Conservation (phyloP, 2,888 invertebrate species). For the Corbicula japonica region DNA sequence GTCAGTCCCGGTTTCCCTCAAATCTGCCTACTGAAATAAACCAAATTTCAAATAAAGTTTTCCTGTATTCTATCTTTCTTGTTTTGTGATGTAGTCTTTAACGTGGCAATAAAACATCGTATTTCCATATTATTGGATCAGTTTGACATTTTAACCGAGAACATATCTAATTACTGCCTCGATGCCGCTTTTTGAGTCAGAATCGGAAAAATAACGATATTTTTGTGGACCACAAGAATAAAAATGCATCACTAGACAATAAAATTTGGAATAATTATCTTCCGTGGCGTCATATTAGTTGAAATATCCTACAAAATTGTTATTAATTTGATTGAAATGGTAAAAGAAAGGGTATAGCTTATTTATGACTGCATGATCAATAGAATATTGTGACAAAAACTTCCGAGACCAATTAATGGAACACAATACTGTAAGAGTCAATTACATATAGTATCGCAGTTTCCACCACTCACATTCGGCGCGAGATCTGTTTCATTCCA, state of each 20-base stretch:
- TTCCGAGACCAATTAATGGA: no score
- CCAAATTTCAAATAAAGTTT: neutral
- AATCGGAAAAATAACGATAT: neutral
- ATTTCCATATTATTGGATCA: slow-evolving; percentile 18
- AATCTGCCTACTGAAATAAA: no score
- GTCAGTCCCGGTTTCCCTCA: no score
- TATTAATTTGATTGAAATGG: slow-evolving; percentile 15
- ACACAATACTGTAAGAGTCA: no score
- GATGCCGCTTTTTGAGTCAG: neutral
- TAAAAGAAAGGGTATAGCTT: no score
- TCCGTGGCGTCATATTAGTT: slow-evolving; percentile 13
- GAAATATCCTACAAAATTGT: neutral
- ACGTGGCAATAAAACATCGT: slow-evolving; percentile 5
- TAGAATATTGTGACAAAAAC: no score
- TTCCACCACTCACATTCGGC: no score
- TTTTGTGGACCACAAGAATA: neutral
- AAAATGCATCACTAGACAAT: slow-evolving; percentile 15
- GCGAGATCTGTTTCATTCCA: no score
- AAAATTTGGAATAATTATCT: slow-evolving; percentile 10
- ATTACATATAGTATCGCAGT: no score
- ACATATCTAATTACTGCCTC: slow-evolving; percentile 18
- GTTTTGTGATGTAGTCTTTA: neutral
- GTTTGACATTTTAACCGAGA: slow-evolving; percentile 6
- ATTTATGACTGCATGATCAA: no score
- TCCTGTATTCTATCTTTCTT: neutral